These are phyloP conservation scores for Numenius arquata DNA, from an alignment of 2,113 vertebrate genomes.

Conservation along the genomic window DNA sequence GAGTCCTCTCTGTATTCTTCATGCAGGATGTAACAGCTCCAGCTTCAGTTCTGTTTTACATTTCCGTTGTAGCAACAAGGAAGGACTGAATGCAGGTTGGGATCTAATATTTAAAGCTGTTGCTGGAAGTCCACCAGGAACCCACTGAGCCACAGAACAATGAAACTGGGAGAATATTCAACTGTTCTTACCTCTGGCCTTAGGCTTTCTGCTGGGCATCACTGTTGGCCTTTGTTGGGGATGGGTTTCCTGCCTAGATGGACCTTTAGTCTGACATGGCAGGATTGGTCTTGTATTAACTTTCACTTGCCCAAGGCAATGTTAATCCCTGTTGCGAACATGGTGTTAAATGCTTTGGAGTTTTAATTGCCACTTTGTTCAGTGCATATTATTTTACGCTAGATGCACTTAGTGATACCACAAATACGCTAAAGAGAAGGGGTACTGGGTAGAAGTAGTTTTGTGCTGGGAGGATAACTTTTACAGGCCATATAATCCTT, in stretches of 20 bases:
- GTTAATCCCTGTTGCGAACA: background rate
- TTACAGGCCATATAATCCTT: too few relatives aligned
- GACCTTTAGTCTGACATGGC: background rate
- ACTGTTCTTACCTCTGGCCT: background rate
- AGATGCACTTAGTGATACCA: background rate
- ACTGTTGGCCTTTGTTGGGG: background rate
- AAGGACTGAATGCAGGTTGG: background rate
- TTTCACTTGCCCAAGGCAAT: background rate
- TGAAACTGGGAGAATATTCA: background rate
- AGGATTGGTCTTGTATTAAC: background rate
- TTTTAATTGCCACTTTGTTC: background rate
- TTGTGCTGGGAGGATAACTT: background rate
- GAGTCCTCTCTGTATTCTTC: background rate
- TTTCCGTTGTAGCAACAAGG: background rate
- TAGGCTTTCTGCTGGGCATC: background rate
- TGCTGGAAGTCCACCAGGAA: background rate
- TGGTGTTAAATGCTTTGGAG: background rate
- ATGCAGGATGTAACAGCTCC: background rate
- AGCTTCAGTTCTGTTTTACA: background rate
- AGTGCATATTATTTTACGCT: background rate
- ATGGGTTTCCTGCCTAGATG: background rate
- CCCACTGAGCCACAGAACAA: background rate
- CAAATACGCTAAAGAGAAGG: background rate
- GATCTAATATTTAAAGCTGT: background rate
- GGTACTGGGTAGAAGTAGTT: background rate